These are phyloP conservation scores for Podarcis muralis DNA, from an alignment of 2,113 vertebrate genomes.

Conservation along the genomic window DNA sequence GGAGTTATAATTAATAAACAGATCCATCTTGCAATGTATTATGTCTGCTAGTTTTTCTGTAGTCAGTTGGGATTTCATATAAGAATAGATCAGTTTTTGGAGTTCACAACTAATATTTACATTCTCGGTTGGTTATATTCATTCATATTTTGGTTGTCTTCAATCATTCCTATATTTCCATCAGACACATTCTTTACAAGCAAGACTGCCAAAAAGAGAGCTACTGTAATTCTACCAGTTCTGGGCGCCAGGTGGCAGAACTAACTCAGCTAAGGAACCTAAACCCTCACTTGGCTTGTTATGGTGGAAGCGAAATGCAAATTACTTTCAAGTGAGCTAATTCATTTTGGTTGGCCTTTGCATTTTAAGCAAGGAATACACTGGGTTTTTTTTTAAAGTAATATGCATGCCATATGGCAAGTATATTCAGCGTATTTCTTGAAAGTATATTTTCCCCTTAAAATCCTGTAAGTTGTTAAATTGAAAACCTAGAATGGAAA, in stretches of 20 bases:
- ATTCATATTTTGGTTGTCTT: neutral
- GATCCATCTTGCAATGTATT: neutral
- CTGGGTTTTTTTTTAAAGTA: neutral
- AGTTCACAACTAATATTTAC: neutral
- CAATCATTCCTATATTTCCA: neutral
- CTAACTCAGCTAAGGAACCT: slow-evolving; percentile 53
- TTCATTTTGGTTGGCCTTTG: neutral
- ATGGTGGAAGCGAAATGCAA: slow-evolving; percentile 32
- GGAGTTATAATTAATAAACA: neutral
- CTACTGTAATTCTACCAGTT: slow-evolving; percentile 26
- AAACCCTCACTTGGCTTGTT: neutral
- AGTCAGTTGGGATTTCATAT: accelerated
- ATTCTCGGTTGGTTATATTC: neutral
- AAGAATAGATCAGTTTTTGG: neutral
- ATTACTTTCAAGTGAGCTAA: neutral
- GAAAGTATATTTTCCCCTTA: neutral
- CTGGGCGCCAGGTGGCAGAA: slow-evolving; percentile 77
- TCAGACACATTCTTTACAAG: neutral
- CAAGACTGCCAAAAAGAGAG: neutral
- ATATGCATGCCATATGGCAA: neutral
- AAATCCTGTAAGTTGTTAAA: neutral
- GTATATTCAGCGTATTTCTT: neutral
- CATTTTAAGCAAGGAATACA: slow-evolving; percentile 35
- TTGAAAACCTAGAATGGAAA: neutral
- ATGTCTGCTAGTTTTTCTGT: neutral